Conservation (phyloP, 1,140 invertebrate species). For the Adoxophyes honmai region DNA sequence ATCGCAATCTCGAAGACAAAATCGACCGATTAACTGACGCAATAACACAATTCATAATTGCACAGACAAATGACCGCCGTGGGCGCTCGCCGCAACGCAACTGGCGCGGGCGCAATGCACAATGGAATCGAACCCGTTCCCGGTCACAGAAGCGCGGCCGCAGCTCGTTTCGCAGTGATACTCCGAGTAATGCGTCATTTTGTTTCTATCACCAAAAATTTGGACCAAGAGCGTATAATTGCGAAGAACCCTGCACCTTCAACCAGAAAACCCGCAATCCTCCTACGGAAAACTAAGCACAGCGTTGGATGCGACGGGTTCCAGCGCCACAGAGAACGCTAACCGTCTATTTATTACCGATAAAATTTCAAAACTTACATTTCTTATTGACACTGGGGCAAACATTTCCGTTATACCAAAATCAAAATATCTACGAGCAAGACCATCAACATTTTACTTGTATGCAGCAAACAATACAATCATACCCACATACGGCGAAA, state of each 20-base stretch:
- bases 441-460: background rate
- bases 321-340: background rate
- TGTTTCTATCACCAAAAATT: background rate
- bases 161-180: too few relatives aligned
- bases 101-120: background rate
- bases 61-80: background rate
- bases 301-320: background rate
- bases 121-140: background rate
- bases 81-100: background rate
- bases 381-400: conserved; percentile 1
- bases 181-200: background rate
- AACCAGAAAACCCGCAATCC: background rate
- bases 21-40: background rate
- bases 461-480: conserved; percentile 6
- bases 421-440: background rate
- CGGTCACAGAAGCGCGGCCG: too few relatives aligned
- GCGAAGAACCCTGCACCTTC: background rate
- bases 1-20: background rate
- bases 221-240: background rate
- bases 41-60: background rate
- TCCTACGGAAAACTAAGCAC: background rate
- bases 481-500: background rate
- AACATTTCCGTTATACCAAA: background rate
- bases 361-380: background rate
- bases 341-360: conserved; percentile 1